phyloP scores from a whole-genome alignment of 2,888 invertebrate species.

The Acanthacorydalis orientalis region DNA sequence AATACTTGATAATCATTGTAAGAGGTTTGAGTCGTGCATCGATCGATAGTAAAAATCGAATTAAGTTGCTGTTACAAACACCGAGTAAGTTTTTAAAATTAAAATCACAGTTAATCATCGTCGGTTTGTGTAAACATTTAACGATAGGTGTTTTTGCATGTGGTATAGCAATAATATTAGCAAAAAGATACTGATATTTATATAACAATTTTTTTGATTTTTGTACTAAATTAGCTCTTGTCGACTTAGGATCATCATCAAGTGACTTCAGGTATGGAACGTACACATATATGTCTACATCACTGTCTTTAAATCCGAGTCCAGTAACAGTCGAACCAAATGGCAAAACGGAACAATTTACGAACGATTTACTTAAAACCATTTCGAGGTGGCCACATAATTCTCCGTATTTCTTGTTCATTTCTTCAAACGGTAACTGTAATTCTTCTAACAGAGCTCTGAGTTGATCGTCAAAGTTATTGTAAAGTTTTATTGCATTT shows the following conservation, averaged over 20 bases:
- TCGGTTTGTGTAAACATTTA: slow-evolving; percentile 46
- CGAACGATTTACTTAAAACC: slow-evolving; percentile 25
- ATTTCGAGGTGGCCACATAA: slow-evolving; percentile 30
- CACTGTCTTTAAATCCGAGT: slow-evolving; percentile 49
- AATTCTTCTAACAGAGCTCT: slow-evolving; percentile 22
- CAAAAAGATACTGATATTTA: slow-evolving; percentile 28
- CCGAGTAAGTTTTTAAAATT: slow-evolving; percentile 55
- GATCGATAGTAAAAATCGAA: slow-evolving; percentile 37
- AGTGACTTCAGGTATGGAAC: slow-evolving; percentile 25
- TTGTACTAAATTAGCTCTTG: slow-evolving; percentile 17
- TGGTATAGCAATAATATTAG: slow-evolving; percentile 43
- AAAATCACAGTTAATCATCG: slow-evolving; percentile 49
- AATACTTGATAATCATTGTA: slow-evolving; percentile 51
- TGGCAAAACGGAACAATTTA: slow-evolving; percentile 29
- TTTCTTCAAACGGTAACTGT: slow-evolving; percentile 23
- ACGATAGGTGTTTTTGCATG: slow-evolving; percentile 64
- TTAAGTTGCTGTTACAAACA: slow-evolving; percentile 47
- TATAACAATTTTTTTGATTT: slow-evolving; percentile 26
- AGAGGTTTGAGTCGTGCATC: slow-evolving; percentile 41
- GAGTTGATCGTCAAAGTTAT: slow-evolving; percentile 26
- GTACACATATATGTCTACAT: slow-evolving; percentile 52
- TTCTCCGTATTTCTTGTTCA: slow-evolving; percentile 16
- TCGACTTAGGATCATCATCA: slow-evolving; percentile 10
- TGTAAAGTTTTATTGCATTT: neutral
- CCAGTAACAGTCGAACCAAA: slow-evolving; percentile 65